These are phyloP conservation scores for Melanerpes aurifrons DNA, from an alignment of 2,113 vertebrate genomes.

Conservation along the genomic window DNA sequence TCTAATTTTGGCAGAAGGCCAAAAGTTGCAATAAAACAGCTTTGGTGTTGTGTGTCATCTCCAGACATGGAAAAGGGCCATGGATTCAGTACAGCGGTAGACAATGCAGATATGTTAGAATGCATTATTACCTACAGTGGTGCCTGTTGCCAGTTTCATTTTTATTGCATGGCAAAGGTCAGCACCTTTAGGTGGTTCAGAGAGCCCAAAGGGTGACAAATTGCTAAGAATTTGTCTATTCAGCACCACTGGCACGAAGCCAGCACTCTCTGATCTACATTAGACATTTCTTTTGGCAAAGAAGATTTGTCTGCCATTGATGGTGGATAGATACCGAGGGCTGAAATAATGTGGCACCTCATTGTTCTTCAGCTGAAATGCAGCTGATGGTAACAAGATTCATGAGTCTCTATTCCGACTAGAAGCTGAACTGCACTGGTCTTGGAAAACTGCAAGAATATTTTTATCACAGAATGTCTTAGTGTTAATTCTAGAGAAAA, in stretches of 20 bases:
- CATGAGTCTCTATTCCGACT: background rate
- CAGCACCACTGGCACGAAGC: background rate
- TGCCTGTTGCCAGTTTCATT: background rate
- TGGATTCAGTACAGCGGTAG: background rate
- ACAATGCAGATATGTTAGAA: background rate
- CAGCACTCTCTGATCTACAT: background rate
- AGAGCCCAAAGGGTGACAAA: background rate
- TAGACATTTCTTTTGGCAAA: background rate
- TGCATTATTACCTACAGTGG: background rate
- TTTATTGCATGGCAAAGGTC: slow-evolving; percentile 20
- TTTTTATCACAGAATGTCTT: background rate
- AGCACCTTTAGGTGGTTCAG: slow-evolving; percentile 20
- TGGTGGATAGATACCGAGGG: background rate
- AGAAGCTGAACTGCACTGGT: background rate
- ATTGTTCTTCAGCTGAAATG: background rate
- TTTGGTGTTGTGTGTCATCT: background rate
- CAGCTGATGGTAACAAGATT: background rate
- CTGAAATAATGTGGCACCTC: background rate
- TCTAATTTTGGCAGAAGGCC: slow-evolving; percentile 7
- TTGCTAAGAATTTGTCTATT: background rate
- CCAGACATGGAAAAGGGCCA: background rate
- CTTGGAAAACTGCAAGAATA: background rate
- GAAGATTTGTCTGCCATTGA: background rate
- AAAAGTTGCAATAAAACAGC: background rate
- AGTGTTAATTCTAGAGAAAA: background rate